Conservation (phyloP, 2,888 invertebrate species). For the Sphaeridia pumilis region DNA sequence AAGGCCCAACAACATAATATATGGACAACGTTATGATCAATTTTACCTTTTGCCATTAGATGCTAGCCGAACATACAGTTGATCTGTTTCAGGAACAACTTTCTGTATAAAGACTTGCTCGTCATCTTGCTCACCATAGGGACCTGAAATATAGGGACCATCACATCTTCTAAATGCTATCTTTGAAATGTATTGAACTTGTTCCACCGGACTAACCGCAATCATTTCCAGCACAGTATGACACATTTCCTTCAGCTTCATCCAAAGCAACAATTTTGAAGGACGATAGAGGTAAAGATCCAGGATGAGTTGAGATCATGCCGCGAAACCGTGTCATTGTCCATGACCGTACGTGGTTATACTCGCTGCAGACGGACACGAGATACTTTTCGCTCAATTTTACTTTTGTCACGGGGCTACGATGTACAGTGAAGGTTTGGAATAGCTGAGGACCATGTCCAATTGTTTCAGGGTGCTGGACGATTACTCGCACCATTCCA, state of each 20-base stretch:
- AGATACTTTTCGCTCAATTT: constrained; percentile 89
- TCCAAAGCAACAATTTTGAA: constrained; percentile 88
- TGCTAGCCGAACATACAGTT: constrained; percentile 82
- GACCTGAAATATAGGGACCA: constrained; percentile 47
- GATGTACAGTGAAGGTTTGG: constrained; percentile 95
- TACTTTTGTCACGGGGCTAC: constrained; percentile 88
- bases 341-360: constrained; percentile 97
- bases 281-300: constrained; percentile 91
- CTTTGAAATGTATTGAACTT: background rate
- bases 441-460: constrained; percentile 92
- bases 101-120: constrained; percentile 97
- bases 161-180: background rate
- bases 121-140: constrained; percentile 95
- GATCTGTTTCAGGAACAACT: constrained; percentile 93
- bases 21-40: too few relatives aligned
- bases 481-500: constrained; percentile 91
- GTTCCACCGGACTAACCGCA: constrained; percentile 45
- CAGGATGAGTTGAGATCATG: constrained; percentile 94
- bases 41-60: constrained; percentile 85
- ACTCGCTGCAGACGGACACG: constrained; percentile 92
- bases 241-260: constrained; percentile 41
- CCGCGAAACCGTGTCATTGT: constrained; percentile 78
- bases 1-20: too few relatives aligned
- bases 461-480: constrained; percentile 90
- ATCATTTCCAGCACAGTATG: constrained; percentile 49